Percentiles rank a stretch among this genome's conserved stretches.
These are phyloP conservation scores for Phyllostomus hastatus DNA, from an alignment of 2,113 vertebrate species.

Conservation along the genomic window DNA sequence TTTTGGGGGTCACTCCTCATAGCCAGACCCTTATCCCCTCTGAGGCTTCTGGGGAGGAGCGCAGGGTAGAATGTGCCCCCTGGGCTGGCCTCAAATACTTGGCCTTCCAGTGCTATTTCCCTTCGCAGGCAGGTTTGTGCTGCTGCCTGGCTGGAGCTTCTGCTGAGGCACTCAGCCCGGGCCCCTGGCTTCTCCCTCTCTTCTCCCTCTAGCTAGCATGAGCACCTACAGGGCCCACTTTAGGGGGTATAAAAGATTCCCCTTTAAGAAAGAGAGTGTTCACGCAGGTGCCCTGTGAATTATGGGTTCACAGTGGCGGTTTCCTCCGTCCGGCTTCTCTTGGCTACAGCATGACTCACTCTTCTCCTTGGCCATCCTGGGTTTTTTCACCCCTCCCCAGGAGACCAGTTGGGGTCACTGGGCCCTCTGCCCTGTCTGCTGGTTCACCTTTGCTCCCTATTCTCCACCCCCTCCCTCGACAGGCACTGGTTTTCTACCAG, in stretches of 20 bases:
- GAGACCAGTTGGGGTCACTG: neutral
- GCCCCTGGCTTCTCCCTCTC: neutral
- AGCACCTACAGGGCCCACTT: neutral
- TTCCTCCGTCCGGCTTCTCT: neutral
- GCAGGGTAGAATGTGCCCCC: accelerated
- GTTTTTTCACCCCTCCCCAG: neutral
- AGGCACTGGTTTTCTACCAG: neutral
- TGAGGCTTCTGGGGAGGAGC: neutral
- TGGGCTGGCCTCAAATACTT: neutral
- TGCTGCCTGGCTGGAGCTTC: neutral
- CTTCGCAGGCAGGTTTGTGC: neutral
- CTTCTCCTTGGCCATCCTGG: neutral
- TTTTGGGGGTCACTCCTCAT: no score
- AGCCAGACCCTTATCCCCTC: neutral
- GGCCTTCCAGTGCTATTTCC: neutral
- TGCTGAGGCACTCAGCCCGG: neutral
- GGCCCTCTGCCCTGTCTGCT: neutral
- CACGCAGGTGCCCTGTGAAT: accelerated
- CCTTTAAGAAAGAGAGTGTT: neutral
- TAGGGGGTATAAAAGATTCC: neutral
- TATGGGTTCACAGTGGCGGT: accelerated
- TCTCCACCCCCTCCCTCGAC: accelerated
- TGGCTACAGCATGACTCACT: neutral
- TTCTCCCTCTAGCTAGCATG: neutral
- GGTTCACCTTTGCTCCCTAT: neutral